Percentiles rank a stretch among this genome's conserved stretches.
Evolutionary conservation across 1,140 invertebrate genomes (phyloP).

Genomic region (Hylaeus anthracinus): DNA sequence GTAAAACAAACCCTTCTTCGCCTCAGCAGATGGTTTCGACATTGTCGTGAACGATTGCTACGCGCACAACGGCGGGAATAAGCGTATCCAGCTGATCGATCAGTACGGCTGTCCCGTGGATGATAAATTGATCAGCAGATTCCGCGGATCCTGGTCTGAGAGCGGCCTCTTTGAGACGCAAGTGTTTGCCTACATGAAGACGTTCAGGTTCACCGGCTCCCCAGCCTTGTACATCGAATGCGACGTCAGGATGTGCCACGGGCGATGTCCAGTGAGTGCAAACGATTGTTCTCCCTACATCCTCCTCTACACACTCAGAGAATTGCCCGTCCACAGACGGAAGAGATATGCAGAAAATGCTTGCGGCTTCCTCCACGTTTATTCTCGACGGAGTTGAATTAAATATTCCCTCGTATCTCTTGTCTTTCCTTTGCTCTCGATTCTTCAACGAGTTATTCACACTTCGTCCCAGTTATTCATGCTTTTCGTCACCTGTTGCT

Average conservation of each 20-base stretch:
- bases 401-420: too few relatives aligned
- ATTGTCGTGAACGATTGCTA: slow-evolving; percentile 98
- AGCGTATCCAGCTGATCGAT: slow-evolving; percentile 95
- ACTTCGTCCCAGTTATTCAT: slow-evolving; percentile 29
- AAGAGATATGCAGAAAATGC: too few relatives aligned
- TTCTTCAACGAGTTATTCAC: neutral
- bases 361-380: too few relatives aligned
- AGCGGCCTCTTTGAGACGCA: slow-evolving; percentile 95
- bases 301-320: too few relatives aligned
- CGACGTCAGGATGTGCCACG: slow-evolving; percentile 97
- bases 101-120: slow-evolving; percentile 97
- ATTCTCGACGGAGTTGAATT: too few relatives aligned
- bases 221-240: slow-evolving; percentile 97
- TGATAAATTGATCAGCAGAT: slow-evolving; percentile 94
- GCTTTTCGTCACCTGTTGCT: slow-evolving; percentile 8
- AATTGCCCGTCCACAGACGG: too few relatives aligned
- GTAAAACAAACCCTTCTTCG: slow-evolving; percentile 51
- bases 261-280: slow-evolving; percentile 91
- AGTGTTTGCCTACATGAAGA: slow-evolving; percentile 97
- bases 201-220: slow-evolving; percentile 95
- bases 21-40: slow-evolving; percentile 92
- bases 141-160: slow-evolving; percentile 95
- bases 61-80: slow-evolving; percentile 95
- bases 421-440: neutral
- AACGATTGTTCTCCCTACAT: neutral